These are phyloP conservation scores for Heteractis magnifica DNA, from an alignment of 92 coral and sea anemone genomes.

Conservation along the genomic window DNA sequence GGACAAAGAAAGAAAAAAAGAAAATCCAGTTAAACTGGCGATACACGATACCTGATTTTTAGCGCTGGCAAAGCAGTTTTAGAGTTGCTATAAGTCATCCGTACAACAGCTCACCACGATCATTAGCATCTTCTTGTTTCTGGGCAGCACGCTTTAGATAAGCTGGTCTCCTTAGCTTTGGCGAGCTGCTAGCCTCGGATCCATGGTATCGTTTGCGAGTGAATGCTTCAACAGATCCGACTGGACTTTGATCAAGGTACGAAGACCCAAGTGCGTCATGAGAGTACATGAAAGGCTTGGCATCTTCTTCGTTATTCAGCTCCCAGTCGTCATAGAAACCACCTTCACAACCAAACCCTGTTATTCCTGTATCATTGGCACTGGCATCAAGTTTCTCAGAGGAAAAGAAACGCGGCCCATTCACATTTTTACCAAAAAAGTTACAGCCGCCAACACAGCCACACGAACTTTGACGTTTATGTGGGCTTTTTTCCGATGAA, in stretches of 20 bases:
- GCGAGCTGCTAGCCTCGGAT: constrained; percentile 83
- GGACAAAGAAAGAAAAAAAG: not conserved
- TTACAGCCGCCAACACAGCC: constrained; percentile 97
- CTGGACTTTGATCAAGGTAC: constrained; percentile 73
- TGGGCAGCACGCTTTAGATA: constrained; percentile 20
- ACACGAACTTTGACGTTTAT: constrained; percentile 64
- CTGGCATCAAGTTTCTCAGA: constrained; percentile 94
- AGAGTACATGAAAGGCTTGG: constrained; percentile 86
- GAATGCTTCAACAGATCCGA: constrained; percentile 86
- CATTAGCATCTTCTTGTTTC: not conserved
- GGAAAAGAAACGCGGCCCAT: constrained; percentile 84
- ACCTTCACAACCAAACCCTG: constrained; percentile 70
- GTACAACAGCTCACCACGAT: not conserved
- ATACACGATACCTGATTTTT: too few species aligned
- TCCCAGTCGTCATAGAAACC: constrained; percentile 87
- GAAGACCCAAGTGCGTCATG: constrained; percentile 75
- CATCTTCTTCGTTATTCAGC: constrained; percentile 62
- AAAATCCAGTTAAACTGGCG: too few species aligned
- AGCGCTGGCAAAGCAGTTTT: too few species aligned
- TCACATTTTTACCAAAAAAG: constrained; percentile 89
- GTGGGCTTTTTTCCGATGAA: constrained; percentile 32
- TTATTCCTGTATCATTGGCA: constrained; percentile 77
- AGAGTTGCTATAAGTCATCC: too few species aligned
- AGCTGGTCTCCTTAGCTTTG: constrained; percentile 51
- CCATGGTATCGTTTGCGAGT: constrained; percentile 82